Evolutionary conservation across 2,888 invertebrate genomes (phyloP).

Genomic region (Toxonevra muliebris): DNA sequence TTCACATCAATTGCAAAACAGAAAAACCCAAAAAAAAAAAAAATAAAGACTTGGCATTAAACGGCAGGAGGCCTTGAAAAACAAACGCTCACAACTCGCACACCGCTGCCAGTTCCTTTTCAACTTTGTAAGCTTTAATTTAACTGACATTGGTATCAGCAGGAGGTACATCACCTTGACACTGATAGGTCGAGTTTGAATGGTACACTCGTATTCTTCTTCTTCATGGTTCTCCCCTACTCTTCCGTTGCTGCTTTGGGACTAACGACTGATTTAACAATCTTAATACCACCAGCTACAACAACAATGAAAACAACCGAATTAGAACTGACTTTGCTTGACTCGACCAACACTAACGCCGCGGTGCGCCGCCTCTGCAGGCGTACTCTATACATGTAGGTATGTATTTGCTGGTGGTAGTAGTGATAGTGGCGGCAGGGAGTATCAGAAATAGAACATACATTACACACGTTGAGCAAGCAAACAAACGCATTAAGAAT

Average conservation of each 20-base stretch:
- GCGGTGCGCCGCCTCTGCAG: constrained; percentile 17
- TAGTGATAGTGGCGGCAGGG: constrained; percentile 20
- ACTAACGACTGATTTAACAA: constrained; percentile 12
- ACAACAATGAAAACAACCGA: constrained; percentile 6
- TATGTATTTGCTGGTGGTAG: constrained; percentile 22
- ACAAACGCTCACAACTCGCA: background rate
- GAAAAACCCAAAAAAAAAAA: background rate
- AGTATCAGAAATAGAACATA: constrained; percentile 25
- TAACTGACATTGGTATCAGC: constrained; percentile 47
- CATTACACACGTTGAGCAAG: background rate
- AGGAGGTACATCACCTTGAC: constrained; percentile 50
- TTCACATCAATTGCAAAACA: background rate
- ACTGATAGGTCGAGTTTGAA: constrained; percentile 47
- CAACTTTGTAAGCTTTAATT: background rate
- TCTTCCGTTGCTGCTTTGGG: background rate
- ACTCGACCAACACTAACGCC: constrained; percentile 32
- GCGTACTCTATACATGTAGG: constrained; percentile 24
- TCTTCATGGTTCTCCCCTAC: constrained; percentile 5
- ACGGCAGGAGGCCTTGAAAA: background rate
- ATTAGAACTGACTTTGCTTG: constrained; percentile 11
- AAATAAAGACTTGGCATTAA: background rate
- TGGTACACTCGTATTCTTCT: background rate
- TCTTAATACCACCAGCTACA: constrained; percentile 27
- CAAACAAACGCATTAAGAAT: constrained; percentile 41
- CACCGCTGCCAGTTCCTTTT: constrained; percentile 4